phyloP scores from a whole-genome alignment of 2,113 vertebrate species.

The Sisor rabdophorus region DNA sequence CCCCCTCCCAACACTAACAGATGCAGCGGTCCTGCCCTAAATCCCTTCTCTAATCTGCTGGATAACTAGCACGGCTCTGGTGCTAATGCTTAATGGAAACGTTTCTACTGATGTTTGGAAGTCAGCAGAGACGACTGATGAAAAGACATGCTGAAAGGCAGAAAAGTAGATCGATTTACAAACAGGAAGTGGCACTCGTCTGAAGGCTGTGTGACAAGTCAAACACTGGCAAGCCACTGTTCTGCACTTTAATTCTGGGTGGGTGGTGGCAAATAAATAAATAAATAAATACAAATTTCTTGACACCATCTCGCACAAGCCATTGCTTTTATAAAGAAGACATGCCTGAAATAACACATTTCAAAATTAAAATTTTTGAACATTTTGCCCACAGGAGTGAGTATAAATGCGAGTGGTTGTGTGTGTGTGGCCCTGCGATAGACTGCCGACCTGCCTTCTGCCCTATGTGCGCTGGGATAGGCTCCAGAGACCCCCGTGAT shows the following conservation, averaged over 20 bases:
- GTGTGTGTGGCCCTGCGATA: too few species aligned
- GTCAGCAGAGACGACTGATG: conserved; percentile 32
- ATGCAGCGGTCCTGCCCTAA: not conserved
- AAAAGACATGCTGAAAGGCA: not conserved
- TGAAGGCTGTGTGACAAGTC: conserved; percentile 41
- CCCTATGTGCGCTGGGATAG: too few species aligned
- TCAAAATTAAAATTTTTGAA: too few species aligned
- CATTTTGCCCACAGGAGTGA: too few species aligned
- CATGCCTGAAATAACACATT: too few species aligned
- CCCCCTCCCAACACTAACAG: not conserved
- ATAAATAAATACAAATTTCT: too few species aligned
- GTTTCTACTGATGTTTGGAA: conserved; percentile 51
- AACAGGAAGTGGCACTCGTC: conserved; percentile 41
- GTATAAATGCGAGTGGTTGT: too few species aligned
- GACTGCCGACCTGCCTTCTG: too few species aligned
- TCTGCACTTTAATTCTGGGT: not conserved
- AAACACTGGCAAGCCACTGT: not conserved
- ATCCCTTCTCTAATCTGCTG: not conserved
- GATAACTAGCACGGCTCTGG: conserved; percentile 52
- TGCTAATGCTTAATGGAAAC: conserved; percentile 52
- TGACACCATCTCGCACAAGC: too few species aligned
- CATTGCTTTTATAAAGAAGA: too few species aligned
- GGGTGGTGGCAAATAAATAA: too few species aligned
- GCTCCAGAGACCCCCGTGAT: too few species aligned
- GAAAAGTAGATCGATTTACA: conserved; percentile 45